Base-by-base conservation (phyloP, 1,140 invertebrate genomes). In the Pinna nobilis region DNA sequence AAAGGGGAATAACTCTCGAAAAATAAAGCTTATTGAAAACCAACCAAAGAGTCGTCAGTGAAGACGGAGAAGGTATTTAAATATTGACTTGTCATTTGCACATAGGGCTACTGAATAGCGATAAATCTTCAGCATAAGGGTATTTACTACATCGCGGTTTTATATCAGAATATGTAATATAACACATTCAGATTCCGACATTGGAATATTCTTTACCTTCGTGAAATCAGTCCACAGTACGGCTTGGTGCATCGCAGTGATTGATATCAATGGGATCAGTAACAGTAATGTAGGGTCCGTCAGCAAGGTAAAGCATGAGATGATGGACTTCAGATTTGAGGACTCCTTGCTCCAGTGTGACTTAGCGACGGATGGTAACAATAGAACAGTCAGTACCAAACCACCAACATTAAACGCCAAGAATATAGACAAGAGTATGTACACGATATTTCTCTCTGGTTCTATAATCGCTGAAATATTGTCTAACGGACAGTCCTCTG, bases 351-450 rank as follows among this genome's bases (percentile, higher is more conserved):
- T 33, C 35, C 55, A 57, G 33, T 37, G n/a, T 25, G 37, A 66
- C 20, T 66, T 53, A 18, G 65, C 66, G 28, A 79, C 60, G 11
- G 74, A 51, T 11, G 81, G 81, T 37, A 85, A 61, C 28, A 81
- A 75, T 30, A 76, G 63, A 1, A 63, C 20, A 11, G 81, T 78
- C 15, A 82, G 60, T 5, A 82, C 5, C 3, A 85, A 64, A 9
- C 81, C 84, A 9, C 74, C 25, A 1, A 83, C 37, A 65, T 82
- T 80, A 76, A 74, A 82, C 0, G 57, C 82, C 1, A 84, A 64
- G 61, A 79, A 85, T 3, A 84, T 53, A n/a, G 76, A 77, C 15
- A 85, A 74, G 32, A 85, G 50, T 30, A 74, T 78, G 71, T 84
- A 84, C 7, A 85, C 78, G 18, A 81, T 63, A 32, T 67, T 3